A percentile compares a stretch with the other conserved stretches of the same genome.
These are phyloP conservation scores for Eublepharis macularius DNA, from an alignment of 2,113 vertebrate genomes.

Conservation along the genomic window DNA sequence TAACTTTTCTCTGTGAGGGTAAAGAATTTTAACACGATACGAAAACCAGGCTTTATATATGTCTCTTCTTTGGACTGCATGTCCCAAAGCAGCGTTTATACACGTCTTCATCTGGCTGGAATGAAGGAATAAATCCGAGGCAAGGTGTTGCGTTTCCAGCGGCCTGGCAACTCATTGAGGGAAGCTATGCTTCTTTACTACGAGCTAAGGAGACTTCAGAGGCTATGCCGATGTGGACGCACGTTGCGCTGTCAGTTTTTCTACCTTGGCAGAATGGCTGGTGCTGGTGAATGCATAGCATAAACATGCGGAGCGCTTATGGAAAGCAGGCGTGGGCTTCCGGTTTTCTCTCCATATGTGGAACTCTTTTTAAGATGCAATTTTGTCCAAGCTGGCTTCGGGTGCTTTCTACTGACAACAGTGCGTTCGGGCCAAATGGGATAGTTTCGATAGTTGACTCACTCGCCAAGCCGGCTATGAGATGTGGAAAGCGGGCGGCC, in stretches of 20 bases:
- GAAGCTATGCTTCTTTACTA: accelerated
- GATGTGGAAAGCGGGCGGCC: background rate
- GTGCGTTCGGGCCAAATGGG: background rate
- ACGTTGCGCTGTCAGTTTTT: background rate
- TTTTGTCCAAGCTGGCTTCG: too few species aligned
- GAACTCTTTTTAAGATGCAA: background rate
- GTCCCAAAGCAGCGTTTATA: background rate
- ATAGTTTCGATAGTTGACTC: too few species aligned
- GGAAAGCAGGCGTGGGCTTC: background rate
- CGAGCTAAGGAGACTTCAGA: background rate
- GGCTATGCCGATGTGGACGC: background rate
- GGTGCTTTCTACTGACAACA: background rate
- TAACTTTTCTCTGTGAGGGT: accelerated
- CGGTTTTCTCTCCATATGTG: background rate
- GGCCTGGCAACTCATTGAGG: background rate
- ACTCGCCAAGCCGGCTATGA: background rate
- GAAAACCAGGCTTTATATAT: background rate
- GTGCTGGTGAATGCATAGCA: too few species aligned
- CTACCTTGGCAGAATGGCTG: background rate
- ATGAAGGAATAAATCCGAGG: background rate
- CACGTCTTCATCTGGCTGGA: background rate
- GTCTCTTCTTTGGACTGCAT: accelerated
- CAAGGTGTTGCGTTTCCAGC: background rate
- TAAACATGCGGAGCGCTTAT: background rate
- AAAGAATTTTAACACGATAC: accelerated